Base-by-base conservation (phyloP, 2,113 vertebrate genomes). In the Syngnathus floridae region DNA sequence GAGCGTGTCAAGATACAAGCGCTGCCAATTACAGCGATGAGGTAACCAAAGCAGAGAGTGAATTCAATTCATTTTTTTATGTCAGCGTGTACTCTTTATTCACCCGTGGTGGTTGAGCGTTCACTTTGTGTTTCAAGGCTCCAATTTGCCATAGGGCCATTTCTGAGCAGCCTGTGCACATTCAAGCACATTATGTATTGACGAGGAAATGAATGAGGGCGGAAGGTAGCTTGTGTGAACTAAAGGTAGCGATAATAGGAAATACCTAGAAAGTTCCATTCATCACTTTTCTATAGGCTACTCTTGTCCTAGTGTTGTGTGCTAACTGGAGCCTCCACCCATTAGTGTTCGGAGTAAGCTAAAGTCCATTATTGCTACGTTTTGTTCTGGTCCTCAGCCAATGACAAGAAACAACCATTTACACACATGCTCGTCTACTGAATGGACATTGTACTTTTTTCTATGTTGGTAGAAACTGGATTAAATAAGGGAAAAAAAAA, bases 221-320 rank as follows among this genome's bases (percentile, higher is more conserved):
- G 36, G 57, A 8, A 11, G 36, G 9, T 11, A 58, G 13, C 55
- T 36, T 19, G 26, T 65, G 35, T 67, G 71, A 80, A 75, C 64
- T 57, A 74, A 49, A 79, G 73, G 65, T 84, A 74, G 77, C 70
- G 64, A 68, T 66, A 66, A 74, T 66, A 76, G 75, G 75, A 80
- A 72, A 9, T 37, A 37, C 35, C 35, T 1, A 37, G 56, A 13
- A 35, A n/a, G 35, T 37, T n/a, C 51, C 51, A 5, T 22, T 22
- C 51, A 54, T 54, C 10, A 21, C 12, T 26, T 54, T 52, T 22
- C 3, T 4, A 52, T 22, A 21, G 3, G 9, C 17, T 31, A 31
- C 26, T 31, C 17, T 51, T 51, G 49, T 51, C 22, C 21, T 13
- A 54, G 21, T 26, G 4, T 54, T 2, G n/a, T 21, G 19, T 14